These are phyloP conservation scores for Opisthocomus hoazin DNA, from an alignment of 2,113 vertebrate species.

Conservation along the genomic window DNA sequence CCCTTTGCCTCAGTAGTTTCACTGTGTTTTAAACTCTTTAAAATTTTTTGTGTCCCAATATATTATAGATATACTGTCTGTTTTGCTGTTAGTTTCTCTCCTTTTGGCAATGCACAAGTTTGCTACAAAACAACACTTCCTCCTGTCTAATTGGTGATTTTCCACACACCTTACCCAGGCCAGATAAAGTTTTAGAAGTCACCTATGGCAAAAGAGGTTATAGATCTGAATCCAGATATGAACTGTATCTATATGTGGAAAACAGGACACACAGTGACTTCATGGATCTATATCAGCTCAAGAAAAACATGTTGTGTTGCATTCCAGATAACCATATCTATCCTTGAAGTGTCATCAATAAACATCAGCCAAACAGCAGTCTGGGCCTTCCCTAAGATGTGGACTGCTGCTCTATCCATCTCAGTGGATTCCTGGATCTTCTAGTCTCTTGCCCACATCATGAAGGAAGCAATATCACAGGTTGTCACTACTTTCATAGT, in stretches of 20 bases:
- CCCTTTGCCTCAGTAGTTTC: too few relatives aligned
- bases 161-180: background rate
- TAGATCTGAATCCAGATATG: background rate
- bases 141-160: background rate
- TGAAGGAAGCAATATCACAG: background rate
- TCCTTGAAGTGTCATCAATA: background rate
- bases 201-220: background rate
- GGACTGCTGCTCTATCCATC: background rate
- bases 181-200: background rate
- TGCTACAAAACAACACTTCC: background rate
- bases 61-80: background rate
- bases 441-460: background rate
- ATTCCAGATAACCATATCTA: background rate
- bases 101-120: background rate
- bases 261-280: background rate
- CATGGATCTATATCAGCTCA: background rate
- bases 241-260: background rate
- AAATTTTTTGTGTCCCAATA: background rate
- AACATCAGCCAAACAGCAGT: background rate
- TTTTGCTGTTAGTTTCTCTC: background rate
- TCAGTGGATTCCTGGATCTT: background rate
- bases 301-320: background rate
- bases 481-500: background rate
- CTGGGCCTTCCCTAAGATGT: background rate
- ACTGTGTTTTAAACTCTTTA: too few relatives aligned